Percentiles rank a stretch among this genome's conserved stretches.
Evolutionary conservation across 2,888 invertebrate species (phyloP).

Genomic region (Gari tellinella): DNA sequence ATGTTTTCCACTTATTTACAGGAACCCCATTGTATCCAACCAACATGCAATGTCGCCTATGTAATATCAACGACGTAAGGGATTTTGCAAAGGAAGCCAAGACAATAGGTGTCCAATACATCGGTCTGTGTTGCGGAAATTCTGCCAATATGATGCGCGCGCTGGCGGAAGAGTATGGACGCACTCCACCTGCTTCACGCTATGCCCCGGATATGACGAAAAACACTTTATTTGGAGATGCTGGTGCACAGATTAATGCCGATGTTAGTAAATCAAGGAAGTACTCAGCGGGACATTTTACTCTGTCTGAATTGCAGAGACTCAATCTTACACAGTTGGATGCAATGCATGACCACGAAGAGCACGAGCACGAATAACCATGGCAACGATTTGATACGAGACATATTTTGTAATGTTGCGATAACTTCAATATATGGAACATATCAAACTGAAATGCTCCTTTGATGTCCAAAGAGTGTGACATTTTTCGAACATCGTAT

Average conservation of each 20-base stretch:
- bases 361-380: too few relatives aligned
- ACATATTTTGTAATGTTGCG: too few relatives aligned
- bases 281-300: slow-evolving; percentile 38
- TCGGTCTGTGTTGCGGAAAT: slow-evolving; percentile 81
- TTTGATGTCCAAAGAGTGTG: too few relatives aligned
- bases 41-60: slow-evolving; percentile 62
- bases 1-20: too few relatives aligned
- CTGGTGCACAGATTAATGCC: slow-evolving; percentile 21
- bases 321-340: slow-evolving; percentile 1
- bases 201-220: slow-evolving; percentile 59
- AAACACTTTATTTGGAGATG: slow-evolving; percentile 47
- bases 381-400: too few relatives aligned
- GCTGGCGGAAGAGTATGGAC: slow-evolving; percentile 74
- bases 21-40: slow-evolving; percentile 61
- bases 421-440: too few relatives aligned
- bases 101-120: slow-evolving; percentile 75
- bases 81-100: slow-evolving; percentile 73
- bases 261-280: slow-evolving; percentile 28
- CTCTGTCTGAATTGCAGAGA: slow-evolving; percentile 15
- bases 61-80: slow-evolving; percentile 68
- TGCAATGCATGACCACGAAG: too few relatives aligned
- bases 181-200: slow-evolving; percentile 66
- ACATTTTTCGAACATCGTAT: too few relatives aligned
- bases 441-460: too few relatives aligned
- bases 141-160: slow-evolving; percentile 70